Percentiles rank a stretch among this genome's conserved stretches.
phyloP scores from a whole-genome alignment of 2,113 vertebrate genomes.

The Platysternon megacephalum region DNA sequence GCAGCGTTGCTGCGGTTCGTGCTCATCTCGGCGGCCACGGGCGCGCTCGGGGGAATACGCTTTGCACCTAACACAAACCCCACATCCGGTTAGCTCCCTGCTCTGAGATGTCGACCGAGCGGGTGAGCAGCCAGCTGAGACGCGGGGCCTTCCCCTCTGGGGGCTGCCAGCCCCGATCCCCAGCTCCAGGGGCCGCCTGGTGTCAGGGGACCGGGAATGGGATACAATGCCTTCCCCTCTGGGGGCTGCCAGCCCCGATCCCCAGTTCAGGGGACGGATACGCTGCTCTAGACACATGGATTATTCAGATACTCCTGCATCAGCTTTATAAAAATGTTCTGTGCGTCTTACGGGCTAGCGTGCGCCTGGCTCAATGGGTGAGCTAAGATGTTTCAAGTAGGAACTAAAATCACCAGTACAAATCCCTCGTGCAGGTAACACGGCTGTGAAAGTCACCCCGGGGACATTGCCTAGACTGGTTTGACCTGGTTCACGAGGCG shows the following conservation, averaged over 20 bases:
- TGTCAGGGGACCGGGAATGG: not conserved
- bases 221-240: not conserved
- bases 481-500: too few species aligned
- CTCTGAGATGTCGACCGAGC: accelerated
- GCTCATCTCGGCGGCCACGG: slow-evolving; percentile 88
- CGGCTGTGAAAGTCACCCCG: too few species aligned
- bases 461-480: too few species aligned
- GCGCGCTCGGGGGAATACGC: slow-evolving; percentile 87
- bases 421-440: too few species aligned
- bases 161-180: not conserved
- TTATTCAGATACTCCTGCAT: not conserved
- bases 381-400: too few species aligned
- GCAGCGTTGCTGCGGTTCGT: slow-evolving; percentile 87
- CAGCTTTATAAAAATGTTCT: not conserved
- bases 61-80: slow-evolving; percentile 82
- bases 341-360: not conserved
- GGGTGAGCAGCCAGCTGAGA: not conserved
- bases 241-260: too few species aligned
- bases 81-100: not conserved
- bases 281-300: not conserved
- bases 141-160: not conserved
- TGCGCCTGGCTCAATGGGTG: not conserved
- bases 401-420: too few species aligned
- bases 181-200: not conserved
- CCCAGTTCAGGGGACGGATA: not conserved